These are phyloP conservation scores for Dicrurus megarhynchus DNA, from an alignment of 2,113 vertebrate genomes.

Conservation along the genomic window DNA sequence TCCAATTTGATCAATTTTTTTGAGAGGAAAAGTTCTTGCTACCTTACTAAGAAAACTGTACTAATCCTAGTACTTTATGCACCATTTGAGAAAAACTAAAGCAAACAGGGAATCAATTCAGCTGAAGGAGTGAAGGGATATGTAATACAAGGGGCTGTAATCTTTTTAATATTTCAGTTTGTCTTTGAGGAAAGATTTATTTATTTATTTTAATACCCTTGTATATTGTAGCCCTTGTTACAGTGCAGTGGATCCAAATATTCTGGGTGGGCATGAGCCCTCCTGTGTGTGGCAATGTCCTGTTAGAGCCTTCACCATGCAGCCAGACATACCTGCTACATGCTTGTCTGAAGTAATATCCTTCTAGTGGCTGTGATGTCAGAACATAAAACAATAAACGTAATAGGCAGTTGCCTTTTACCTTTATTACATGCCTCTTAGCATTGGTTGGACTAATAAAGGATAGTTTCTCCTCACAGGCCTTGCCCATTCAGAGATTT, in stretches of 20 bases:
- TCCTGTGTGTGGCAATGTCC: background rate
- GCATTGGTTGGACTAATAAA: background rate
- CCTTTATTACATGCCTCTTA: background rate
- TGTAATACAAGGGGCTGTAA: background rate
- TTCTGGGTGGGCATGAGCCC: background rate
- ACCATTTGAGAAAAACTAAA: background rate
- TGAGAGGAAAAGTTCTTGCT: background rate
- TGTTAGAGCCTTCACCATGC: background rate
- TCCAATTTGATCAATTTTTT: background rate
- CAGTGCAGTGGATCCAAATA: background rate
- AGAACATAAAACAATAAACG: background rate
- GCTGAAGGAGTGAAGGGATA: background rate
- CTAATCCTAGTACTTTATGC: background rate
- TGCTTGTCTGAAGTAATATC: background rate
- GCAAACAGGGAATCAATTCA: background rate
- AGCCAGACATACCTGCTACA: background rate
- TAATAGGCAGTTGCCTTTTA: background rate
- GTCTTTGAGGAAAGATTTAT: background rate
- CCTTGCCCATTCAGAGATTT: background rate
- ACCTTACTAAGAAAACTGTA: background rate
- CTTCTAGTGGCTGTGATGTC: background rate
- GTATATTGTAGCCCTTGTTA: background rate
- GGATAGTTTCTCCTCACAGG: background rate
- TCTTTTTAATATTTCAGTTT: background rate
- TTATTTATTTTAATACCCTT: background rate